These are phyloP conservation scores for Lycocerus yunnanus DNA, from an alignment of 2,888 invertebrate species.

Conservation along the genomic window DNA sequence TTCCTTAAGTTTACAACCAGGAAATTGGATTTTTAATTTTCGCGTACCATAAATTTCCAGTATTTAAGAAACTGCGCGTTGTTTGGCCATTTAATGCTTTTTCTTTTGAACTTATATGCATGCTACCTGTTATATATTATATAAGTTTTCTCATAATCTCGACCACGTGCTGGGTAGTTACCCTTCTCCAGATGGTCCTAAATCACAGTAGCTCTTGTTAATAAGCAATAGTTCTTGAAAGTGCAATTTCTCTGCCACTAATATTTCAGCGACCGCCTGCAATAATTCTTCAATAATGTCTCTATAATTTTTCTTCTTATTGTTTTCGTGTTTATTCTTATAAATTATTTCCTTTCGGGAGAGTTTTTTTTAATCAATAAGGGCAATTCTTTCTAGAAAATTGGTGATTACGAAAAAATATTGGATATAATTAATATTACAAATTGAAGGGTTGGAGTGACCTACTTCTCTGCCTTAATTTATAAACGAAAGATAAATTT, in stretches of 20 bases:
- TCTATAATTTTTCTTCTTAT: conserved; percentile 30
- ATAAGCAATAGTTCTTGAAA: conserved; percentile 36
- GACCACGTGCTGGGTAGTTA: conserved; percentile 39
- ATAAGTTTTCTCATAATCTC: conserved; percentile 45
- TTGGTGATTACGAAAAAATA: background rate
- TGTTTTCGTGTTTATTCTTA: conserved; percentile 19
- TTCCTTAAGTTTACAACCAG: background rate
- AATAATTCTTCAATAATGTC: conserved; percentile 37
- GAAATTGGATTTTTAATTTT: background rate
- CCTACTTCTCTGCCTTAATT: background rate
- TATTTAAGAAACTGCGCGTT: background rate
- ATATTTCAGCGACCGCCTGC: conserved; percentile 21
- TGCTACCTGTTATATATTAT: conserved; percentile 38
- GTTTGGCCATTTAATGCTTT: background rate
- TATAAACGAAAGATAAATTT: background rate
- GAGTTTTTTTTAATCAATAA: background rate
- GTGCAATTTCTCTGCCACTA: conserved; percentile 32
- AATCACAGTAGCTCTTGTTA: conserved; percentile 38
- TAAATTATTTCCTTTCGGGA: conserved; percentile 3
- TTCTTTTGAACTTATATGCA: background rate
- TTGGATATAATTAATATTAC: background rate
- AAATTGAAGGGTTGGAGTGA: background rate
- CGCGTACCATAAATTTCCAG: background rate
- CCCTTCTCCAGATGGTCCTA: conserved; percentile 32
- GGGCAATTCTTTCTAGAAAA: background rate